Conservation (phyloP, 2,113 vertebrate species). For the Barnardius zonarius region DNA sequence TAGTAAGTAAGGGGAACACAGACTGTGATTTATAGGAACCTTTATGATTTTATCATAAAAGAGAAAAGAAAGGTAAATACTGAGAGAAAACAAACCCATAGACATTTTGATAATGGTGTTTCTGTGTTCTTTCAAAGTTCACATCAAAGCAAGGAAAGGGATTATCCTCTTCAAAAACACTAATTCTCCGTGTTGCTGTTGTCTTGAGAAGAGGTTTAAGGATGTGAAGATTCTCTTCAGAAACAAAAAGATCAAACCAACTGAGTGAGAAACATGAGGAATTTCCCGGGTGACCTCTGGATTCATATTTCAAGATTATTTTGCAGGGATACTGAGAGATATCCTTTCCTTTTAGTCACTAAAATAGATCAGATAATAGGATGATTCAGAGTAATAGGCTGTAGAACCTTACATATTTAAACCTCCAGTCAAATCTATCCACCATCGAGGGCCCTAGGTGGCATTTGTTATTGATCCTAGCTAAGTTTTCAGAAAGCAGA, state of each 20-base stretch:
- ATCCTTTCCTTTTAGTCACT: background rate
- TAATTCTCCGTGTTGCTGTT: background rate
- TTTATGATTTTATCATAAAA: background rate
- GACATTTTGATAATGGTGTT: background rate
- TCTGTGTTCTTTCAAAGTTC: background rate
- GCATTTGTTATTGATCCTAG: background rate
- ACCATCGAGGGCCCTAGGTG: background rate
- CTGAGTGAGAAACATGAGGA: background rate
- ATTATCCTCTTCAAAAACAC: background rate
- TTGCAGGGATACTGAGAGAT: background rate
- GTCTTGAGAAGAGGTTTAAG: background rate
- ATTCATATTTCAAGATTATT: background rate
- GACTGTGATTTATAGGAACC: background rate
- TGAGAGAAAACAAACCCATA: background rate
- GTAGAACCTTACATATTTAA: background rate
- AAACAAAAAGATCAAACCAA: background rate
- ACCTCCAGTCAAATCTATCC: background rate
- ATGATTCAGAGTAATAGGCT: background rate
- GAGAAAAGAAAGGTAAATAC: background rate
- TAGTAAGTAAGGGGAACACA: background rate
- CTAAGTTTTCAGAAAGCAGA: background rate
- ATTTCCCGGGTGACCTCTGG: background rate
- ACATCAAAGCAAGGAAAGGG: background rate
- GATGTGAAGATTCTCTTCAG: background rate
- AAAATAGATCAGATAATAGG: background rate